phyloP scores from a whole-genome alignment of 2,113 vertebrate species.

The Pungitius pungitius region DNA sequence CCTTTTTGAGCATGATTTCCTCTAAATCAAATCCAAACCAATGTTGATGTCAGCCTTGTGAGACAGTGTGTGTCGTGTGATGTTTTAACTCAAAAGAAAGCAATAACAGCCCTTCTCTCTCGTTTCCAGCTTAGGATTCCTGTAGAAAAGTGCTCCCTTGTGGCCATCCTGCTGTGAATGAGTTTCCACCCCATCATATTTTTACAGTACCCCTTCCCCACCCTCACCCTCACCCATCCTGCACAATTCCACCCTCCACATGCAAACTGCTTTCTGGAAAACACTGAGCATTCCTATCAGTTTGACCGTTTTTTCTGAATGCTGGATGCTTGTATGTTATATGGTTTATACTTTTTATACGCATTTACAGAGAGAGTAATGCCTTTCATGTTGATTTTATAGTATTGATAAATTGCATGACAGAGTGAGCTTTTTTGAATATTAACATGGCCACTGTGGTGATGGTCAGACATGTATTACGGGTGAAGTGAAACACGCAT shows the following conservation, averaged over 20 bases:
- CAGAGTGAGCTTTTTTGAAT: conserved; percentile 62
- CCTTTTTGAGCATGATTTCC: conserved; percentile 32
- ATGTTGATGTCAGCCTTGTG: conserved; percentile 59
- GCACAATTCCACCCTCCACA: conserved; percentile 65
- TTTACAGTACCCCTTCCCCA: conserved; percentile 70
- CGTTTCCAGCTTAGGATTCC: conserved; percentile 96
- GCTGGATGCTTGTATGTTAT: conserved; percentile 58
- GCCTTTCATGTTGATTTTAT: conserved; percentile 61
- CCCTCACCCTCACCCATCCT: conserved; percentile 57
- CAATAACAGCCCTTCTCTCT: conserved; percentile 92
- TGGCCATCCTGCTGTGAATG: conserved; percentile 84
- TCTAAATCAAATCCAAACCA: conserved; percentile 9
- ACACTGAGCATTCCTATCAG: conserved; percentile 68
- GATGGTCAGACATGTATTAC: conserved; percentile 61
- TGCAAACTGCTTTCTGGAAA: conserved; percentile 74
- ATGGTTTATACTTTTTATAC: conserved; percentile 43
- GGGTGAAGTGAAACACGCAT: conserved; percentile 68
- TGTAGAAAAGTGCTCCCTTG: conserved; percentile 88
- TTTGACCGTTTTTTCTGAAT: conserved; percentile 71
- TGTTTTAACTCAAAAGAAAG: conserved; percentile 75
- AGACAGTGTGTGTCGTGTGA: conserved; percentile 47
- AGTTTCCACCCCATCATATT: conserved; percentile 77
- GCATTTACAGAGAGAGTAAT: conserved; percentile 31
- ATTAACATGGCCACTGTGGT: conserved; percentile 72
- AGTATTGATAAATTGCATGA: conserved; percentile 72